Base-by-base conservation (phyloP, 2,888 invertebrate species). In the Apamea crenata region DNA sequence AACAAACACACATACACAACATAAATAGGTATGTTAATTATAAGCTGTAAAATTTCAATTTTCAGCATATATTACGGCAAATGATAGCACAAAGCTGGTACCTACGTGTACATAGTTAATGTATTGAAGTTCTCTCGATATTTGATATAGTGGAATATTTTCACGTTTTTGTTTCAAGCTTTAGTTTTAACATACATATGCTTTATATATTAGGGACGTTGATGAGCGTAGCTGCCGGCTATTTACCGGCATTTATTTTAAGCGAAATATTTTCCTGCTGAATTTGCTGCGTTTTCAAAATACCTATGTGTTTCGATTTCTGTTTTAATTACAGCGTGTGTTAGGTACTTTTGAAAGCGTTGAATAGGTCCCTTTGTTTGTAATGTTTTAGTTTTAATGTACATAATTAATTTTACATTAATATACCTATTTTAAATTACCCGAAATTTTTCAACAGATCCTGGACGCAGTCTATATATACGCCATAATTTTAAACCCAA, bases 161-260 rank as follows among this genome's bases (percentile, higher is more conserved):
- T 32, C 74, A 29, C 53, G 71, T 72, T 83, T 86, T 82, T 77
- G 86, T 66, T 73, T 7, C 7, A 50, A 63, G 63, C 77, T 80
- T 86, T 72, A 72, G 86, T 80, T 80, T 83, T 63, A 74, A 77
- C 32, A 69, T 36, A 59, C 44, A 68, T 74, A 74, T 74, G 53
- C 78, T 78, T 78, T 84, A 75, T 78, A 69, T 81, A 82, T 78
- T 74, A 78, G 56, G 12, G 50, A 21, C 61, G 8, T n/a, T 85
- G 86, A 85, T 84, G 82, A 82, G 78, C 16, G 32, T 21, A 44
- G 67, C 72, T 72, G 29, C 8, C 61, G 69, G 72, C 72, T 73
- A 84, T 83, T 84, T 85, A 71, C 53, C 21, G 47, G 10, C 61
- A 81, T 85, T 67, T 69, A 77, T 77, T 81, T 72, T 63, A 63